Evolutionary conservation across 2,113 vertebrate species (phyloP), one percentile per base, ranked within the genome.

Genomic region (Lophotis ruficrista): DNA sequence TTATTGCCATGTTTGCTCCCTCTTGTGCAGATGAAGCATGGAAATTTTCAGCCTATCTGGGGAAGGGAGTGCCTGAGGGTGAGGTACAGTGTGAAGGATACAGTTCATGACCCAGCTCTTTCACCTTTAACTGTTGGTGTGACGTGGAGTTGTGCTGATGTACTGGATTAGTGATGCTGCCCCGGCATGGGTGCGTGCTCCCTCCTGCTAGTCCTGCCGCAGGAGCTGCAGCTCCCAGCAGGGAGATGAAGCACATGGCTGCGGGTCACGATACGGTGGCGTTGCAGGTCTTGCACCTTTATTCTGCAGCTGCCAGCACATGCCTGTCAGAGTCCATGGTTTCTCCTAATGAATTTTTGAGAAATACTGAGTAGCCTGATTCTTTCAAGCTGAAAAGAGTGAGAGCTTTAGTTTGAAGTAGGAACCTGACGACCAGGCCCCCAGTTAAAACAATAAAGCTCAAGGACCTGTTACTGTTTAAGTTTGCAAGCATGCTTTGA

Each of bases 301-400:
- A 20, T 3, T 69, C 35, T 72, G 41, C 53, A 83, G 57, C 45
- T 50, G 20, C 25, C 76, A 43, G 62, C 1, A 0, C 38, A 28
- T 0, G 0, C 64, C 62, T 83, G 14, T 64, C 71, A 69, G 48
- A 47, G 38, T 38, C 28, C 9, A 0, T 53, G 24, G 24, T n/a
- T 84, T 58, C 37, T 22, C 51, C 56, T 62, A 48, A n/a, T 28
- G 61, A 25, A 31, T 50, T 77, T 77, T 50, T 53, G 47, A 68
- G 66, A 71, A 79, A 21, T 53, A 33, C 12, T 24, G 56, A 68
- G 15, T 68, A 68, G 38, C 22, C 19, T 28, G 22, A 35, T 81
- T 90, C 35, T 75, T 81, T 23, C 62, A 71, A 81, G 56, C 21
- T 77, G 25, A 28, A 65, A 50, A 66, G 48, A 70, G 27, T 11